These are phyloP conservation scores for Oncorhynchus gorbuscha DNA, from an alignment of 2,113 vertebrate species.

Conservation along the genomic window DNA sequence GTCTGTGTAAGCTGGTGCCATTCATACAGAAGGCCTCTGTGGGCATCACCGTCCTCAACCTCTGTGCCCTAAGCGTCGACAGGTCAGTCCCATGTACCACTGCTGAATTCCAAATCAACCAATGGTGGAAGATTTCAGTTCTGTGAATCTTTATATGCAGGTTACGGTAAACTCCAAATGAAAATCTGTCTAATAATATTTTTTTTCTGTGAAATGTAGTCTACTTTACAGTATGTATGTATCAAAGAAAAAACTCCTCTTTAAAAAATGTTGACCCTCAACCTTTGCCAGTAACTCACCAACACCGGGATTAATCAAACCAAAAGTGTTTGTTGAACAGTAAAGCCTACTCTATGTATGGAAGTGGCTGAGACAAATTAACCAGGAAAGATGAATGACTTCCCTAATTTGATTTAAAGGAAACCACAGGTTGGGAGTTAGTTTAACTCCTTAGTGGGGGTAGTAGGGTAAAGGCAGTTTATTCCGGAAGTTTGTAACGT, in stretches of 20 bases:
- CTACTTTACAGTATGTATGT: neutral
- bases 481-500: slow-evolving; percentile 14
- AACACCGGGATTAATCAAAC: neutral
- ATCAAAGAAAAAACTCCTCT: neutral
- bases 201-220: neutral
- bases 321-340: slow-evolving; percentile 2
- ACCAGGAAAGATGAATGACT: slow-evolving; percentile 17
- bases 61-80: slow-evolving; percentile 97
- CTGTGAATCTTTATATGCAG: too few relatives aligned
- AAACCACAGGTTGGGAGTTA: slow-evolving; percentile 16
- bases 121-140: neutral
- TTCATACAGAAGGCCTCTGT: slow-evolving; percentile 97
- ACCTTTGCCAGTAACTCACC: neutral
- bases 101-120: too few relatives aligned
- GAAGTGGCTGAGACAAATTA: neutral
- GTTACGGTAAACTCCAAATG: neutral
- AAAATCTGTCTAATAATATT: neutral
- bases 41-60: slow-evolving; percentile 95
- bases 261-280: neutral
- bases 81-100: slow-evolving; percentile 74
- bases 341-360: neutral
- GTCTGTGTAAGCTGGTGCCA: slow-evolving; percentile 91
- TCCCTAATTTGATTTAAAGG: slow-evolving; percentile 18
- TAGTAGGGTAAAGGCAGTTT: neutral
- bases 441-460: neutral